phyloP scores from a whole-genome alignment of 2,113 vertebrate species.

The Microcebus tavaratra region DNA sequence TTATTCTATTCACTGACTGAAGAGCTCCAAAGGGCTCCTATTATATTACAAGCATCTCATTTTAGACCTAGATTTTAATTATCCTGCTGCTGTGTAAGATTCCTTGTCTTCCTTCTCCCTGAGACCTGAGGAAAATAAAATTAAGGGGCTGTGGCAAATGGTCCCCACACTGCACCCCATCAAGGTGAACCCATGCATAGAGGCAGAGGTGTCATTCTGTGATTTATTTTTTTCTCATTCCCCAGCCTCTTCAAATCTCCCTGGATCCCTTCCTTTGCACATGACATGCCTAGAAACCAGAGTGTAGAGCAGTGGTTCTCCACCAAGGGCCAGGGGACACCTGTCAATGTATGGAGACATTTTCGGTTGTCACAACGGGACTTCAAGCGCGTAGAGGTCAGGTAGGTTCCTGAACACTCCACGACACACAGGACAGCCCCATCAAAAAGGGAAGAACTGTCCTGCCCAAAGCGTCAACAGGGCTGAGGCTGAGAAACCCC shows the following conservation, averaged over 20 bases:
- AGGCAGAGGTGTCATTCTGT: no score
- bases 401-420: background rate
- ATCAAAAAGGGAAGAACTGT: background rate
- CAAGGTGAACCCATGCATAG: background rate
- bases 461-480: background rate
- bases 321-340: background rate
- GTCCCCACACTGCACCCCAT: background rate
- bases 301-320: background rate
- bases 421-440: background rate
- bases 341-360: background rate
- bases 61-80: constrained; percentile 23
- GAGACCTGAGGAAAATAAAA: background rate
- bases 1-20: background rate
- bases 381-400: background rate
- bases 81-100: fast-evolving
- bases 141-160: background rate
- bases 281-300: background rate
- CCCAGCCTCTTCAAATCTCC: no score
- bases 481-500: background rate
- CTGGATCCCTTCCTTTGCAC: background rate
- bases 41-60: background rate
- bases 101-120: background rate
- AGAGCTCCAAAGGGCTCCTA: constrained; percentile 28
- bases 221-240: background rate
- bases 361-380: background rate